Base-by-base conservation (phyloP, 1,140 invertebrate genomes). In the Drosophila sproati region DNA sequence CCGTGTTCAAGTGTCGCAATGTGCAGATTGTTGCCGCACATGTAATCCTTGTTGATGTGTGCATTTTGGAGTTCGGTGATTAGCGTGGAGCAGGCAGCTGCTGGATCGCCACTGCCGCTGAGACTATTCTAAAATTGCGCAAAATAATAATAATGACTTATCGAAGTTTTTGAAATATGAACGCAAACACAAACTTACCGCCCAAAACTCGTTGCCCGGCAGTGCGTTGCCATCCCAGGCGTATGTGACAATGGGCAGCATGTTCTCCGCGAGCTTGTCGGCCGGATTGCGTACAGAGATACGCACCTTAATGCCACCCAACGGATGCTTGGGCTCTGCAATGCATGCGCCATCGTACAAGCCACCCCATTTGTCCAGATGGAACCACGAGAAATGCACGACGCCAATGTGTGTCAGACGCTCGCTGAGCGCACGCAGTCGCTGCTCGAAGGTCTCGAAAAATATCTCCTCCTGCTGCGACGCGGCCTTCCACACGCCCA, bases 201-300 rank as follows among this genome's bases (percentile, higher is more conserved):
- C 47, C 94, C 94, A 95, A 75, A 94, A 95, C 61, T 95, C 94
- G 67, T 94, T 95, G 77, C 95, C 95, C 2, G 95, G 95, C 59
- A 95, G 93, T 2, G 95, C 93, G 78, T 96, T 96, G 5, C 94
- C 94, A 83, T 96, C 95, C 94, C 95, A 95, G 1, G 95, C 94
- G 74, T 96, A 96, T 1, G 94, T 95, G 3, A 95, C 94, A 6
- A 96, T 93, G 0, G 68, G 73, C 51, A 91, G 37, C 52, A 95
- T 82, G 39, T 78, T 20, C 55, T 77, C 43, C 2, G 3, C 0
- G 43, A 93, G 63, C 50, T 92, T 93, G 0, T 77, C 66, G 3
- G 77, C 77, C 0, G 91, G 91, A 82, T 92, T 85, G 5, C 92
- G 55, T 0, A 43, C 29, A 0, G 82, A 82, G 5, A 79, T 63